Evolutionary conservation across 2,888 invertebrate species (phyloP).

Genomic region (Xestia ashworthii): DNA sequence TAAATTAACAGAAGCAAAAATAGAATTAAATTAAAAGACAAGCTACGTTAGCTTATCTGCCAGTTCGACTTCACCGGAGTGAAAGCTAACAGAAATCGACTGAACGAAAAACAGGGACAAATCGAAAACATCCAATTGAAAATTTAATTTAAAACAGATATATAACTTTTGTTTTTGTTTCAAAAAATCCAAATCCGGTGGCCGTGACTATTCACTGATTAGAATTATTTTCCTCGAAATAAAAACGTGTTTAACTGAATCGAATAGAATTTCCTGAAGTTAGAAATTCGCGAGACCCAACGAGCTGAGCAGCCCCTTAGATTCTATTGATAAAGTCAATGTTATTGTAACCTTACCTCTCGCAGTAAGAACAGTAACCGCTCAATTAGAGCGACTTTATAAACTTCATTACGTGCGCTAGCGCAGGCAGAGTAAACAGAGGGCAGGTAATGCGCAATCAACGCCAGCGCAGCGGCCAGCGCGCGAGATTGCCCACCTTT

Average conservation of each 20-base stretch:
- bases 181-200: conserved; percentile 9
- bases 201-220: conserved; percentile 22
- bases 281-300: not conserved
- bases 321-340: conserved; percentile 53
- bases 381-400: conserved; percentile 74
- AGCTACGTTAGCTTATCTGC: conserved; percentile 14
- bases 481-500: conserved; percentile 74
- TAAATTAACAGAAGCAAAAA: conserved; percentile 26
- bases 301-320: conserved; percentile 26
- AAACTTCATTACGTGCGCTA: conserved; percentile 71
- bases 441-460: conserved; percentile 67
- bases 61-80: conserved; percentile 19
- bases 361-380: conserved; percentile 64
- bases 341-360: conserved; percentile 67
- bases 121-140: conserved; percentile 49
- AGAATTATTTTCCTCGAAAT: conserved; percentile 9
- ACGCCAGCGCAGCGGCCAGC: conserved; percentile 55
- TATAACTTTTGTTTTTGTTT: conserved; percentile 15
- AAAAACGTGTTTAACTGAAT: conserved; percentile 1
- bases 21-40: conserved; percentile 40
- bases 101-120: conserved; percentile 44
- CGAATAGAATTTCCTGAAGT: conserved; percentile 10
- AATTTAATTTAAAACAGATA: conserved; percentile 48
- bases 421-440: conserved; percentile 57
- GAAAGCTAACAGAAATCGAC: conserved; percentile 42